Evolutionary conservation across 2,888 invertebrate genomes (phyloP), one percentile per base, ranked within the genome.

Genomic region (Automeris io): DNA sequence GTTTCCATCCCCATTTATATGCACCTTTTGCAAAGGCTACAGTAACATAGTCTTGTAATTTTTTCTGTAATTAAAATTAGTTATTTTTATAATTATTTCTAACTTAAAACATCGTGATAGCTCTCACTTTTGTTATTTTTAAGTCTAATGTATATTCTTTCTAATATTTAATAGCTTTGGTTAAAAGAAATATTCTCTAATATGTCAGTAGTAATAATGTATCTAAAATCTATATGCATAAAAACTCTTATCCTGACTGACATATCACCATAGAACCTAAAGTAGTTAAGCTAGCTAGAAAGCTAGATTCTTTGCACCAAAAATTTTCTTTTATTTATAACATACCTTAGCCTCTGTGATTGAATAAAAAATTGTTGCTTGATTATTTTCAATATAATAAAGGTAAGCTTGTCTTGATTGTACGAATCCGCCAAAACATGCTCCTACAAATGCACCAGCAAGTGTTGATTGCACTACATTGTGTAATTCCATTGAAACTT

Each of bases 1-100:
- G 59, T 54, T 92, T 88, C 91, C 91, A 91, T 2, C 91, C 91
- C 90, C 92, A 92, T 50, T 81, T 87, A 9, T 87, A 87, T 1
- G 91, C 93, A n/a, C 94, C 94, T 74, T 87, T 92, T 1, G 89
- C 90, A 75, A 95, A 93, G 47, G 88, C 89, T 11, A 91, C 33
- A 0, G 90, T 91, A 1, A 94, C 91, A 64, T 86, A 78, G 62
- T 93, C 91, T 76, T 94, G 93, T 9, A 95, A 66, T 56, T 88
- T 88, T 85, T 89, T 90, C 91, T 93, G 68, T 9, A 87, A 85
- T 39, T 42, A 40, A 40, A 32, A 42, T 7, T n/a, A n/a, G n/a
- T n/a, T n/a, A 29, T 1, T n/a, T 5, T 0, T 5, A 2, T 29
- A 29, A 3, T 29, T 4, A 26, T 26, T 29, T 11, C 9, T 12